phyloP scores from a whole-genome alignment of 2,113 vertebrate species.

The Indri indri region DNA sequence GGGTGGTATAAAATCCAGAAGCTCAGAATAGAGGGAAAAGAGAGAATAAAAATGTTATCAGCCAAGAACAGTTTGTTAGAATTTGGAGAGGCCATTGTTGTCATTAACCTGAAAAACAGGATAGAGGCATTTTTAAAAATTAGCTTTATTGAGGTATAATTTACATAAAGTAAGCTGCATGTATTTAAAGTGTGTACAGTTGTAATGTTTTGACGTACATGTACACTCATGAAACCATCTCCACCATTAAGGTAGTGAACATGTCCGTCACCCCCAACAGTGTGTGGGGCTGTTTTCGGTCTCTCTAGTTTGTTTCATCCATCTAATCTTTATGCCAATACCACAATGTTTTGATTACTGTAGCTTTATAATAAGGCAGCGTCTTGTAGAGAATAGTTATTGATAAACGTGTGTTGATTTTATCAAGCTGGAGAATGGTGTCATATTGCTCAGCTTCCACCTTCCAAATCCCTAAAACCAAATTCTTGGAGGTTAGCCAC shows the following conservation, averaged over 20 bases:
- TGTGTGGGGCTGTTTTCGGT: background rate
- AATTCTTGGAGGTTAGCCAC: background rate
- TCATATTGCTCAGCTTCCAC: background rate
- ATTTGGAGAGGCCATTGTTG: background rate
- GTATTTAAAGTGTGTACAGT: background rate
- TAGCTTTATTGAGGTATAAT: background rate
- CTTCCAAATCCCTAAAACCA: background rate
- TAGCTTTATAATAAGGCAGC: background rate
- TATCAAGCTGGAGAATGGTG: background rate
- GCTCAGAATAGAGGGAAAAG: background rate
- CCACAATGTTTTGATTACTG: background rate
- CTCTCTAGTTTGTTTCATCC: background rate
- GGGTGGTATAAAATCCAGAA: background rate
- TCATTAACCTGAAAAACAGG: background rate
- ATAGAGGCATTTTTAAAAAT: background rate
- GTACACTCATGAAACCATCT: background rate
- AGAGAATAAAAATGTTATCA: background rate
- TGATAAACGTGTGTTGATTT: background rate
- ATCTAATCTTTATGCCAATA: background rate
- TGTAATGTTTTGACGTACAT: background rate
- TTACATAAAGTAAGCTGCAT: background rate
- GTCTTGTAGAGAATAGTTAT: background rate
- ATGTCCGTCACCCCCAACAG: background rate
- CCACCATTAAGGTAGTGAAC: background rate
- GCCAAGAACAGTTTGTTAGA: background rate